Base-by-base conservation (phyloP, 2,888 invertebrate species). In the Cantharis lateralis region DNA sequence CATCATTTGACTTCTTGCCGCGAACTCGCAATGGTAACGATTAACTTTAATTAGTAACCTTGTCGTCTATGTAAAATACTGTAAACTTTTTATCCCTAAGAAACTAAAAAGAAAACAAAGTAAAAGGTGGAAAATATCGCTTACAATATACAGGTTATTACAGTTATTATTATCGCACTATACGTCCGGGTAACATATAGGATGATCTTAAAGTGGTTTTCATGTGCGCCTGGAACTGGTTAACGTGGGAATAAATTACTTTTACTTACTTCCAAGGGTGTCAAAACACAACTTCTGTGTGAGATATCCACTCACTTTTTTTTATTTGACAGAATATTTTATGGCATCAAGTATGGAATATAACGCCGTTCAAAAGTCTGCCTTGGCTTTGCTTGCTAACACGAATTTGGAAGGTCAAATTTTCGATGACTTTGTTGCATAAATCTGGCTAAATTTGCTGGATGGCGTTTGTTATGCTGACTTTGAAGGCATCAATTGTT, bases 381-480 rank as follows among this genome's bases (percentile, higher is more conserved):
- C 26, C 10, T 9, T 2, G 26, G 26, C 10, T 26, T 9, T 26
- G 26, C 26, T 26, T 15, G 26, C 28, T 24, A 2, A 28, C 68
- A 77, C 79, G 80, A 18, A 82, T 82, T 78, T 80, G 80, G 80
- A 74, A 77, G 72, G 81, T 82, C 82, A 76, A 85, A 82, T 85
- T 84, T 84, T 84, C 80, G 76, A 84, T 84, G 79, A 84, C 81
- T 83, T 78, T 83, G 72, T 75, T 80, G 83, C 84, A 85, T 84
- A 82, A 66, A 85, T 85, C 83, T 69, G 82, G 82, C 82, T 85
- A 83, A 85, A 84, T 85, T 84, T 83, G 81, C 82, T 76, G 82
- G 78, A 84, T 84, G 82, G 80, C 81, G 61, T 82, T 77, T 71
- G 78, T 82, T 83, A 84, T 84, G 80, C 84, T 84, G 78, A 72